Evolutionary conservation across 1,140 invertebrate species (phyloP).

Genomic region (Hycleus cichorii): DNA sequence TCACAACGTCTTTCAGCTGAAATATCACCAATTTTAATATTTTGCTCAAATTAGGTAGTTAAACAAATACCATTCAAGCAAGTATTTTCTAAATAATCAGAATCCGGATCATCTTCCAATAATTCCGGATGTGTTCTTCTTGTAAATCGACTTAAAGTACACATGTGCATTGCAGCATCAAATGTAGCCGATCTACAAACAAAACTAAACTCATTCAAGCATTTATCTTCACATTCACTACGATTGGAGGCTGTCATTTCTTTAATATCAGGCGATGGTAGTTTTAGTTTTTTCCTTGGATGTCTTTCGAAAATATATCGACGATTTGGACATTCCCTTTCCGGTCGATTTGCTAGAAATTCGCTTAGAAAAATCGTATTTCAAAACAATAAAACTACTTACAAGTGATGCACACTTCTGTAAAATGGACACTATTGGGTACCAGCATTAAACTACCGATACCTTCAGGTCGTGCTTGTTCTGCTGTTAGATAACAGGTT

Average conservation of each 20-base stretch:
- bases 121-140: slow-evolving; percentile 76
- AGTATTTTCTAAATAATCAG: slow-evolving; percentile 86
- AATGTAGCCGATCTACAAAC: slow-evolving; percentile 81
- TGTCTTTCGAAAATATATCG: slow-evolving; percentile 83
- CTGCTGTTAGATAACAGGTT: slow-evolving; percentile 77
- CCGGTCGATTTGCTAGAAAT: slow-evolving; percentile 65
- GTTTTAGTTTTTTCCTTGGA: slow-evolving; percentile 71
- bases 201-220: slow-evolving; percentile 80
- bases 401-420: slow-evolving; percentile 84
- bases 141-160: slow-evolving; percentile 72
- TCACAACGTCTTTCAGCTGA: slow-evolving; percentile 77
- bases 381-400: slow-evolving; percentile 41
- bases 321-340: slow-evolving; percentile 77
- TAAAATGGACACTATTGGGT: slow-evolving; percentile 80
- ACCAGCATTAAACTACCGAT: slow-evolving; percentile 77
- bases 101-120: slow-evolving; percentile 73
- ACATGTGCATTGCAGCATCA: slow-evolving; percentile 66
- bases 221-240: slow-evolving; percentile 85
- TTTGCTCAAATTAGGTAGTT: slow-evolving; percentile 22
- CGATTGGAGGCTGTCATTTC: slow-evolving; percentile 73
- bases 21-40: slow-evolving; percentile 3
- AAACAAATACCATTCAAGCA: slow-evolving; percentile 67
- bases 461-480: slow-evolving; percentile 77
- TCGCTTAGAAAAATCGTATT: not conserved
- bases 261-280: slow-evolving; percentile 68